Conservation (phyloP, 2,113 vertebrate genomes). For the Phrynosoma platyrhinos region DNA sequence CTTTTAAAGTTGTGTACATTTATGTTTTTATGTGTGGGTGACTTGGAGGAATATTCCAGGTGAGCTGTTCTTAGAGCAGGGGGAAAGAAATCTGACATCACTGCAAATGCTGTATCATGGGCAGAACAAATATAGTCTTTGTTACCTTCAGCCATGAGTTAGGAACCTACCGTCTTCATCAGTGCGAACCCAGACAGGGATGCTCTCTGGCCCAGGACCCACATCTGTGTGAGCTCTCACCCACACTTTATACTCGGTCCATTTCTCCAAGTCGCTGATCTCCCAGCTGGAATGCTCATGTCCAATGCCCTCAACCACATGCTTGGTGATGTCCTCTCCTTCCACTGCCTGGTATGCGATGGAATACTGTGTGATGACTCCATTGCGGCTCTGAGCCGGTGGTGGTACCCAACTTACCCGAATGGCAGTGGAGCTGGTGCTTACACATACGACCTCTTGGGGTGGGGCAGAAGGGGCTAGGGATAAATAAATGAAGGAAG, state of each 20-base stretch:
- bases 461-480: constrained; percentile 97
- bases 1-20: neutral
- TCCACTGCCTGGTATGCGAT: constrained; percentile 90
- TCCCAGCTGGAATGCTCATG: constrained; percentile 90
- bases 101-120: neutral
- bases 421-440: constrained; percentile 94
- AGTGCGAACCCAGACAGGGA: constrained; percentile 89
- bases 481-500: constrained; percentile 86
- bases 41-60: neutral
- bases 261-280: constrained; percentile 97
- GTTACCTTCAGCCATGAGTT: neutral
- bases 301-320: constrained; percentile 89
- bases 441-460: constrained; percentile 92
- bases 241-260: constrained; percentile 99
- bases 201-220: constrained; percentile 95
- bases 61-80: neutral
- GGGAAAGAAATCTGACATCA: neutral
- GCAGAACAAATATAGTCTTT: neutral
- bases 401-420: constrained; percentile 99
- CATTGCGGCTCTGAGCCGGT: constrained; percentile 93
- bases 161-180: constrained; percentile 94
- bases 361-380: constrained; percentile 95
- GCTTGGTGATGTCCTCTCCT: constrained; percentile 91
- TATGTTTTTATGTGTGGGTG: neutral
- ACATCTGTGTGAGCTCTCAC: constrained; percentile 97